phyloP scores from a whole-genome alignment of 2,113 vertebrate species.

The Deroptyus accipitrinus region DNA sequence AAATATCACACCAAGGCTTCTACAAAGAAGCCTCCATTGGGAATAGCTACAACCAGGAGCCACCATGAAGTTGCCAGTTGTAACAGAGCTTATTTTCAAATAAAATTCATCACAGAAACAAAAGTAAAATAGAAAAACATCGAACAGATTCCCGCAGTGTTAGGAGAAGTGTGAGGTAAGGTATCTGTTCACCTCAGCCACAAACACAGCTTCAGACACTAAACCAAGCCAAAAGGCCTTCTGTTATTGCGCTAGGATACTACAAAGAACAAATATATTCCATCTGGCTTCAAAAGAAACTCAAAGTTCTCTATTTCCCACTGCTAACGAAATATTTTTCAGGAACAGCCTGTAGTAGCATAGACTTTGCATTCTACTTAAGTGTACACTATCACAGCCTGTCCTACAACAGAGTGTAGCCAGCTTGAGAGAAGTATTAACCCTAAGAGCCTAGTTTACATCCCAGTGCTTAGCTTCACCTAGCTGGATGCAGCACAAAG shows the following conservation, averaged over 20 bases:
- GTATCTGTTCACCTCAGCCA: conserved; percentile 52
- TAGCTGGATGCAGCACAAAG: conserved; percentile 18
- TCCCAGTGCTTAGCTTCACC: conserved; percentile 32
- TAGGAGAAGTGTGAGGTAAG: conserved; percentile 43
- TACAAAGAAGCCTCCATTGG: not conserved
- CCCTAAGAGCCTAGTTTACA: not conserved
- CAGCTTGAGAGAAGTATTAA: conserved; percentile 8
- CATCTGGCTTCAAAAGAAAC: conserved; percentile 17
- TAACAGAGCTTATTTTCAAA: conserved; percentile 50
- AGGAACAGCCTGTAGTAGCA: conserved; percentile 16
- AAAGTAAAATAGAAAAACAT: not conserved
- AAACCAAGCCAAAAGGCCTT: conserved; percentile 30
- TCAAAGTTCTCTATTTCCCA: not conserved
- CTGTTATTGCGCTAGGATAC: conserved; percentile 44
- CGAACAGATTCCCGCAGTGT: not conserved
- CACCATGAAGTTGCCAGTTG: conserved; percentile 4
- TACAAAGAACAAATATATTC: not conserved
- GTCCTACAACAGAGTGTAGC: not conserved
- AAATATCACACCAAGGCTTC: not conserved
- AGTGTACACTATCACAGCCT: conserved; percentile 3
- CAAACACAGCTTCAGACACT: conserved; percentile 36
- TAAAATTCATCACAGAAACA: conserved; percentile 30
- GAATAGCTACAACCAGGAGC: conserved; percentile 43
- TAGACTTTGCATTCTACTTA: not conserved
- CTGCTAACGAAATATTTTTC: conserved; percentile 5